phyloP scores from a whole-genome alignment of 1,140 invertebrate species.

The Sminthurides bifidus region DNA sequence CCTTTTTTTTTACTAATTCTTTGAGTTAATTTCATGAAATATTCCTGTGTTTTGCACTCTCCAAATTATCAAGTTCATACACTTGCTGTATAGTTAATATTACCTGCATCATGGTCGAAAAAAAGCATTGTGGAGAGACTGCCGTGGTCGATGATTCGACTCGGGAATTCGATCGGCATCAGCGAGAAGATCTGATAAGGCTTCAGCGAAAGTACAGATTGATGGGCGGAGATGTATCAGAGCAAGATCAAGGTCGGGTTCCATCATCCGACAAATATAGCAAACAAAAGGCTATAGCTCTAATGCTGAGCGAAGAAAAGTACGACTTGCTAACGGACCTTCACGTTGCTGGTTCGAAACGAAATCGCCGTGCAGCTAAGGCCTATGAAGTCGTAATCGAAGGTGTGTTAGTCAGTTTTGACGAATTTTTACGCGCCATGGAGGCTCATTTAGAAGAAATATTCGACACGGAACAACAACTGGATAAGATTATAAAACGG shows the following conservation, averaged over 20 bases:
- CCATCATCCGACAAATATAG: too few relatives aligned
- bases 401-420: neutral
- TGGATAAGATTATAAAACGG: neutral
- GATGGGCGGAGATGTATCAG: neutral
- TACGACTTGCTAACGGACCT: neutral
- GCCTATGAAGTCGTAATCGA: neutral
- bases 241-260: too few relatives aligned
- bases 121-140: neutral
- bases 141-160: neutral
- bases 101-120: too few relatives aligned
- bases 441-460: neutral
- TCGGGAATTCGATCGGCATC: neutral
- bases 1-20: too few relatives aligned
- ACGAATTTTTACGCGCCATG: neutral
- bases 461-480: neutral
- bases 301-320: neutral
- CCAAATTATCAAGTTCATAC: too few relatives aligned
- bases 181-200: neutral
- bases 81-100: too few relatives aligned
- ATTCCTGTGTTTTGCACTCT: too few relatives aligned
- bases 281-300: too few relatives aligned
- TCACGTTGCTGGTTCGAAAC: neutral
- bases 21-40: too few relatives aligned
- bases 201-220: neutral
- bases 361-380: neutral